Base-by-base conservation (phyloP, 2,113 vertebrate genomes). In the Calidris pygmaea region DNA sequence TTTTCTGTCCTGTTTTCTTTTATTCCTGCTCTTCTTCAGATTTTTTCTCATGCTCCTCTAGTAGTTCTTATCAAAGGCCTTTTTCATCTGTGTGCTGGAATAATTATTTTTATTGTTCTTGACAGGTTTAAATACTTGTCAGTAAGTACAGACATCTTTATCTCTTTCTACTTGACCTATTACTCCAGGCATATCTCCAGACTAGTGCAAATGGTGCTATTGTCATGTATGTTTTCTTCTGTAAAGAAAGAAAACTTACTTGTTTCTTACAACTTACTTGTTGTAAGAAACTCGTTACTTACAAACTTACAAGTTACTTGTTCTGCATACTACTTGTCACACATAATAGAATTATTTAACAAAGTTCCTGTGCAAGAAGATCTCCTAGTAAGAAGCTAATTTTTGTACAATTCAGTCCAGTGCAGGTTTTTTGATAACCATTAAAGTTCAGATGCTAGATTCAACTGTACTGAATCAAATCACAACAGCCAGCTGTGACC, bases 91-190 rank as follows among this genome's bases (percentile, higher is more conserved):
- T 81, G 19, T 47, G 5, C 12, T 80, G 43, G 45, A 63, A 71
- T 66, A 48, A 16, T 21, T 75, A 43, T 50, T 74, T 85, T 83
- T 71, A 71, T 62, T 92, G 15, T 41, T 63, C 52, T 81, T 93
- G 81, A 95, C 74, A 96, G 66, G 60, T 71, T 93, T 91, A 95
- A 95, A 81, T 32, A 75, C 70, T 87, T 96, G 55, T 83, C 76
- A 83, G 55, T 86, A 94, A 84, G 53, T 48, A 62, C 19, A 77
- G 30, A 7, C 76, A 80, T 90, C 59, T 89, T 92, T 66, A n/a
- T 50, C n/a, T 84, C 20, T 80, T 70, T 27, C 63, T 73, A 52
- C 65, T 84, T 77, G 76, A 94, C 76, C 84, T 91, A 21, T 81
- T 0, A 0, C 89, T 96, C 17, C 50, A 91, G 73, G 83, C 34